Conservation (phyloP, 30 jellyfish, hydroid and myxozoan species). For the Nemopilema nomurai region DNA sequence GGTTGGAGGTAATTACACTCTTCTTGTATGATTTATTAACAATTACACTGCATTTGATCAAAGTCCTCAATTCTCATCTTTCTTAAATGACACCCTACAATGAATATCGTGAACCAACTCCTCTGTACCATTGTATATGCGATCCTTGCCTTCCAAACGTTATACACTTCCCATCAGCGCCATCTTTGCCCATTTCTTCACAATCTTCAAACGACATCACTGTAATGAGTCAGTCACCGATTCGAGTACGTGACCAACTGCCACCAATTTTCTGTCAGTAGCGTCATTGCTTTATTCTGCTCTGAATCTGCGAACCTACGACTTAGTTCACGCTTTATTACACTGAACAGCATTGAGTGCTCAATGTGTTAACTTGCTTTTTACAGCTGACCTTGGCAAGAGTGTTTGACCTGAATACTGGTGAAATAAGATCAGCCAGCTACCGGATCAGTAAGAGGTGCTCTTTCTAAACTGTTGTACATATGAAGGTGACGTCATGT, state of each 20-base stretch:
- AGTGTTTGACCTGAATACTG: slow-evolving; percentile 39
- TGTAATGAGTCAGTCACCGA: no score
- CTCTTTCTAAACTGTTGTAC: slow-evolving; percentile 11
- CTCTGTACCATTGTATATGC: no score
- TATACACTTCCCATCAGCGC: no score
- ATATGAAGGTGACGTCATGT: background rate
- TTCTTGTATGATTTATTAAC: background rate
- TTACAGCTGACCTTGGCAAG: slow-evolving; percentile 62
- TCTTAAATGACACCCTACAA: no score
- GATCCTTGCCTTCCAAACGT: no score
- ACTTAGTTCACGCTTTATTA: slow-evolving; percentile 24
- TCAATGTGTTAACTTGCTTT: slow-evolving; percentile 20
- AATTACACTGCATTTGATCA: background rate
- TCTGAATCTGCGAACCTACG: background rate
- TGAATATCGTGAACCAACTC: no score
- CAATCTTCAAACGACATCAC: no score
- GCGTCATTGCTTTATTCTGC: no score
- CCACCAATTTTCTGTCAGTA: no score
- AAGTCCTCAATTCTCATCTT: no score
- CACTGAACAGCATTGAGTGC: background rate
- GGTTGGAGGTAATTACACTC: background rate
- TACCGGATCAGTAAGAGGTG: slow-evolving; percentile 73
- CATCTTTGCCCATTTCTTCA: no score
- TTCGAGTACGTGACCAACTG: no score
- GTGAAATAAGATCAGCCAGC: slow-evolving; percentile 29